Evolutionary conservation across 2,797 vertebrate species (phyloP).

Genomic region (Squalus acanthias): DNA sequence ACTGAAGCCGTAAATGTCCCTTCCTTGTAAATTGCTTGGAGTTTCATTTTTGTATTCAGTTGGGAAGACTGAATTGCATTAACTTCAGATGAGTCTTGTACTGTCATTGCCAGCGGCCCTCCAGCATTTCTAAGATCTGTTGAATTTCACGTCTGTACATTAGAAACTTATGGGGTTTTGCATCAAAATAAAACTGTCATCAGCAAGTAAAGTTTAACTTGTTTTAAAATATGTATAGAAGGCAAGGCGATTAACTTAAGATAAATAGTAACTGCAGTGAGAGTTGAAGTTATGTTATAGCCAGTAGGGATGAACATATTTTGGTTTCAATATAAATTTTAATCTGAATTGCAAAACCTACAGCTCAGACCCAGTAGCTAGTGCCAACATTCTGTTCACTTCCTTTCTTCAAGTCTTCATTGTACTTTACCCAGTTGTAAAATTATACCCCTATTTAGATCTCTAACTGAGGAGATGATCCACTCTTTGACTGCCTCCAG

Average conservation of each 20-base stretch:
- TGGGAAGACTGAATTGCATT: not conserved
- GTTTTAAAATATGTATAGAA: not conserved
- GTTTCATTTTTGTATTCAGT: not conserved
- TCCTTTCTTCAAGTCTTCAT: not conserved
- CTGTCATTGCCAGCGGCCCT: not conserved
- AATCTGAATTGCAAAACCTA: not conserved
- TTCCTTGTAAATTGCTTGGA: not conserved
- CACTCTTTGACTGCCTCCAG: not conserved
- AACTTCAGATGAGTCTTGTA: not conserved
- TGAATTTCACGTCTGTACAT: not conserved
- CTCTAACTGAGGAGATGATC: not conserved
- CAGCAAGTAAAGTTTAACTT: conserved; percentile 13
- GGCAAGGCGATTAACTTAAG: not conserved
- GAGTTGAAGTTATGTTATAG: no score
- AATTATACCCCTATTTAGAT: not conserved
- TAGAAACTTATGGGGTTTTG: not conserved
- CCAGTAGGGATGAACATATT: not conserved
- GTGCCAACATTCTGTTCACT: not conserved
- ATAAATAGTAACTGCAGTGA: conserved; percentile 9
- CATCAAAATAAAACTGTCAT: not conserved
- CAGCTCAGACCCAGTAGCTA: not conserved
- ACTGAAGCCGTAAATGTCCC: not conserved
- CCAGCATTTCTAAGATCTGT: not conserved
- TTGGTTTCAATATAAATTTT: not conserved
- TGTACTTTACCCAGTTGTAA: not conserved